Evolutionary conservation across 2,797 vertebrate species (phyloP), one percentile per base, ranked within the genome.

Genomic region (Cossypha niveicapilla): DNA sequence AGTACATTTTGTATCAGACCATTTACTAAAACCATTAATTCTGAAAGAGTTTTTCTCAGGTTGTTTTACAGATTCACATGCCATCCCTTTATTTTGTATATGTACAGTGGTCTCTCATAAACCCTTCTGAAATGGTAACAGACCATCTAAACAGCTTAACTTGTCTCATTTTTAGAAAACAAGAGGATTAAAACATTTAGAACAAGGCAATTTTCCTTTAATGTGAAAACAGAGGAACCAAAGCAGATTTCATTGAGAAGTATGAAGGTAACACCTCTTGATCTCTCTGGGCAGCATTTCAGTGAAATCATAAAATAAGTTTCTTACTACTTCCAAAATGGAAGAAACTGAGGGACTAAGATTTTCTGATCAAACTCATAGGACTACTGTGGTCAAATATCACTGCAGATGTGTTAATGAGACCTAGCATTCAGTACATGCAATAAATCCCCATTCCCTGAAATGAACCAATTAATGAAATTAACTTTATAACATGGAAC

Each of bases 311-410:
- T 53, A 57, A 66, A 90, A 60, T 78, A 25, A 60, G 3, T 82
- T 95, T 95, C 73, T 37, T 85, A 30, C 22, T 92, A 10, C 11
- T 87, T 96, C 77, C 56, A 81, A 94, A 93, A 83, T 4, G 39
- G 60, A 82, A 92, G 34, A 90, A 88, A 57, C 7, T 0, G 0
- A 90, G 32, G 57, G 23, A 94, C 32, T 71, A 66, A 91, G 32
- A 18, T 82, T 79, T 92, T 56, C 63, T 92, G 72, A 81, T 57
- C 60, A 90, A 94, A 73, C 15, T 75, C 77, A 65, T 53, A 86
- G 35, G 56, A 60, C 22, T 25, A 30, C 18, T 62, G 18, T 92
- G 68, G 85, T 93, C 77, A 92, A 90, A 89, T 78, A 91, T 75
- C 71, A 80, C 32, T 87, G 81, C 71, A 56, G 87, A 51, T 86